Evolutionary conservation across 2,113 vertebrate species (phyloP), one percentile per base, ranked within the genome.

Genomic region (Excalfactoria chinensis): DNA sequence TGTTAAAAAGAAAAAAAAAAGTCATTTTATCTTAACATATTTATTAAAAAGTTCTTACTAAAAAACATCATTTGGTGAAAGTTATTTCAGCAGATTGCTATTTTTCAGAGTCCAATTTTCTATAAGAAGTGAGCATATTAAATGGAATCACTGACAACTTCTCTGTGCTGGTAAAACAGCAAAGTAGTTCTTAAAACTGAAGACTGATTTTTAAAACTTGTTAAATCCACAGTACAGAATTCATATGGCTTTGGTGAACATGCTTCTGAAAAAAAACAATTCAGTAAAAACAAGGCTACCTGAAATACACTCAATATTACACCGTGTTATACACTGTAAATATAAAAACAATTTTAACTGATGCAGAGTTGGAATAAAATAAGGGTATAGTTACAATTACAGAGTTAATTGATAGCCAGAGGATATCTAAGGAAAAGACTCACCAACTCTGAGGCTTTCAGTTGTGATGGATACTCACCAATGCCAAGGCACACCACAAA

Each of bases 251-350:
- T 88, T 66, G 21, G 43, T 51, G 35, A 78, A 19, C 6, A 22
- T 0, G 1, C 7, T 2, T 58, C n/a, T 5, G 5, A n/a, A 62
- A 40, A 13, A 72, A 11, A 84, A 2, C 5, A 44, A 26, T 28
- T 66, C 44, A 66, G 28, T 17, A 66, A 82, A 82, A 87, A 30
- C 1, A 56, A 25, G 15, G 10, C 17, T 44, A 68, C 13, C 18
- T 51, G 44, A 75, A 78, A 46, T 15, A 2, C 2, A 55, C 53
- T 70, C 22, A 67, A 70, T 6, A 1, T 3, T 37, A 21, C 13
- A 56, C 20, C 53, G 4, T 46, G 22, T 53, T 63, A 58, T 4
- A 28, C 2, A 28, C 2, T 19, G 6, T 3, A 28, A 32, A 8
- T 14, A 51, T 25, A 49, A 71, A 76, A 68, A 35, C 6, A 49